Percentiles rank a stretch among this genome's conserved stretches.
Conservation (phyloP, 2,113 vertebrate genomes). For the Ivindomyrus marchei region DNA sequence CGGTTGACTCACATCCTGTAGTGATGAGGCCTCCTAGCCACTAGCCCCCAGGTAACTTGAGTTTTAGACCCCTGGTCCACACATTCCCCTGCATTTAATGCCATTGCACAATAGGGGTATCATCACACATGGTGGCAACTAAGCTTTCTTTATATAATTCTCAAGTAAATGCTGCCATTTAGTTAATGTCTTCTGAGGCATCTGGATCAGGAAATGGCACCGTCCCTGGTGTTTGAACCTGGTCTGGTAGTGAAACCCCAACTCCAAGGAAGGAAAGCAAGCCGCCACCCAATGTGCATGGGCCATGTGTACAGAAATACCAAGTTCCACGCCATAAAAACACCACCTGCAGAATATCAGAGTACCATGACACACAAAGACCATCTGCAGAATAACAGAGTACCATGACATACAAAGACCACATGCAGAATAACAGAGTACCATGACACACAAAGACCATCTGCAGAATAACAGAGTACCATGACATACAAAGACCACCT, state of each 20-base stretch:
- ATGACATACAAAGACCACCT: no score
- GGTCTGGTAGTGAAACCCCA: background rate
- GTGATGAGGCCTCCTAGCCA: background rate
- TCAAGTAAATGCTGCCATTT: background rate
- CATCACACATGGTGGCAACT: background rate
- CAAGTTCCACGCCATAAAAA: background rate
- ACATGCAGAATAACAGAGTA: no score
- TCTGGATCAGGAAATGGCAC: background rate
- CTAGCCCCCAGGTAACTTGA: background rate
- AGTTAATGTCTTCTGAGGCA: no score
- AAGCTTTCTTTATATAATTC: background rate
- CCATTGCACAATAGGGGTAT: background rate
- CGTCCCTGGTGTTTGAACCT: background rate
- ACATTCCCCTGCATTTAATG: background rate
- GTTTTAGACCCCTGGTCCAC: background rate
- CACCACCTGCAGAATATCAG: background rate
- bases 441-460: no score
- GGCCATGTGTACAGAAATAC: background rate
- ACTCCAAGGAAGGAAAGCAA: background rate
- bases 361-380: no score
- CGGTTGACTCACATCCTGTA: background rate
- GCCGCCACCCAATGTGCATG: background rate
- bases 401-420: no score
- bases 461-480: no score
- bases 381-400: no score